Evolutionary conservation across 2,888 invertebrate genomes (phyloP).

Genomic region (Sarcophaga caerulescens): DNA sequence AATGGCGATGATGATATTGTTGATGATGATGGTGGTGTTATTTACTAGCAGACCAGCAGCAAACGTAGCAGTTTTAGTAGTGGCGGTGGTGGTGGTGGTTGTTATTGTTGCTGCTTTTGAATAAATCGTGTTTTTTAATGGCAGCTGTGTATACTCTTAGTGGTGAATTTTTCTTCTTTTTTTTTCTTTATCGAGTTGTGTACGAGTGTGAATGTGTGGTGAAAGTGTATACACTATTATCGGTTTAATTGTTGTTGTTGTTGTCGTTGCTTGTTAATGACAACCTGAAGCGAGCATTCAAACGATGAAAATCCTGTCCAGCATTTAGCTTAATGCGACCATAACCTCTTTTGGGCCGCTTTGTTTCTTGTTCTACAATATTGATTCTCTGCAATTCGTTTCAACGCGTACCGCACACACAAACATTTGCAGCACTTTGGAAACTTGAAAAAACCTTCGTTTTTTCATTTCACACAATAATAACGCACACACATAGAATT

Average conservation of each 20-base stretch:
- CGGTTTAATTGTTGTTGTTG: background rate
- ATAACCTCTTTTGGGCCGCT: constrained; percentile 42
- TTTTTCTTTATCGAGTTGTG: constrained; percentile 14
- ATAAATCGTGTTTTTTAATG: constrained; percentile 62
- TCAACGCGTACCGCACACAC: constrained; percentile 34
- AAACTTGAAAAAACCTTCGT: constrained; percentile 37
- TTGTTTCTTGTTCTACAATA: constrained; percentile 36
- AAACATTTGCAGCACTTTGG: constrained; percentile 15
- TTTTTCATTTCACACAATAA: background rate
- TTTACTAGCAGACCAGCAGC: constrained; percentile 9
- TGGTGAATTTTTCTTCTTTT: constrained; percentile 56
- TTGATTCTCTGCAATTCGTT: constrained; percentile 49
- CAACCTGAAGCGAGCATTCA: constrained; percentile 22
- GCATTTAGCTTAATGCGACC: constrained; percentile 22
- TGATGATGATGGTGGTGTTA: constrained; percentile 54
- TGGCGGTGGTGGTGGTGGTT: constrained; percentile 48
- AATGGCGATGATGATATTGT: constrained; percentile 34
- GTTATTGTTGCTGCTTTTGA: constrained; percentile 36
- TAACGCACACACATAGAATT: constrained; percentile 34
- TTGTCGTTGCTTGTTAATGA: constrained; percentile 37
- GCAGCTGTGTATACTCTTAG: constrained; percentile 62
- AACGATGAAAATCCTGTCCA: constrained; percentile 47
- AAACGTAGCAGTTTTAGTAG: constrained; percentile 16
- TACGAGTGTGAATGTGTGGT: constrained; percentile 58
- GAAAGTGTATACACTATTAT: constrained; percentile 57